Percentiles rank a stretch among this genome's conserved stretches.
Conservation (phyloP, 2,113 vertebrate species). For the Xenopus tropicalis region DNA sequence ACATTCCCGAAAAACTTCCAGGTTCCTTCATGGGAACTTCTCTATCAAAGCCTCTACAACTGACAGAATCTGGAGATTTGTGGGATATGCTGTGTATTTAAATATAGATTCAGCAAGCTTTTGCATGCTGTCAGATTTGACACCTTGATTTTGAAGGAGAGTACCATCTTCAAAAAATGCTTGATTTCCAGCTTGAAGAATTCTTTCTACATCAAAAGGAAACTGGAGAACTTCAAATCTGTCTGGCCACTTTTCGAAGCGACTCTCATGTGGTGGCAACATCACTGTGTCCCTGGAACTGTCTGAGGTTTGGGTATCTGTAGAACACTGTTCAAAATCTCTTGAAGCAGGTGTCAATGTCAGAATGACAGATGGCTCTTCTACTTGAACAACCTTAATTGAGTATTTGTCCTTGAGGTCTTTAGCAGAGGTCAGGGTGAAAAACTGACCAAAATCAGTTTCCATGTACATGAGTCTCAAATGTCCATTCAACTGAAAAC, state of each 20-base stretch:
- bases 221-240: not conserved
- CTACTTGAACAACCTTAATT: too few species aligned
- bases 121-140: not conserved
- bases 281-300: not conserved
- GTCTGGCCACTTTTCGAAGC: not conserved
- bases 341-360: too few species aligned
- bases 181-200: not conserved
- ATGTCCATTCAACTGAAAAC: not conserved
- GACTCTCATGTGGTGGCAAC: not conserved
- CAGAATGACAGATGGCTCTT: too few species aligned
- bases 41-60: constrained; percentile 2
- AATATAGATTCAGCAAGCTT: not conserved
- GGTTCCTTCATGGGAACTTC: constrained; percentile 3
- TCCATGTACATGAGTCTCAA: not conserved
- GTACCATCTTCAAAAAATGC: not conserved
- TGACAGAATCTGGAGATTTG: not conserved
- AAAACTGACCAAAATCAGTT: not conserved
- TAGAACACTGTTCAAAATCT: not conserved
- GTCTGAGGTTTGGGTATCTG: not conserved
- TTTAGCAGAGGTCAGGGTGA: not conserved
- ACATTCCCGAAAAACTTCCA: not conserved
- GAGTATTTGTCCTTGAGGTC: not conserved
- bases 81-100: not conserved
- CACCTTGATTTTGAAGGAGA: not conserved
- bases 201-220: not conserved